Percentiles rank a stretch among this genome's conserved stretches.
These are phyloP conservation scores for Sternarchorhynchus goeldii DNA, from an alignment of 2,797 vertebrate genomes.

Conservation along the genomic window DNA sequence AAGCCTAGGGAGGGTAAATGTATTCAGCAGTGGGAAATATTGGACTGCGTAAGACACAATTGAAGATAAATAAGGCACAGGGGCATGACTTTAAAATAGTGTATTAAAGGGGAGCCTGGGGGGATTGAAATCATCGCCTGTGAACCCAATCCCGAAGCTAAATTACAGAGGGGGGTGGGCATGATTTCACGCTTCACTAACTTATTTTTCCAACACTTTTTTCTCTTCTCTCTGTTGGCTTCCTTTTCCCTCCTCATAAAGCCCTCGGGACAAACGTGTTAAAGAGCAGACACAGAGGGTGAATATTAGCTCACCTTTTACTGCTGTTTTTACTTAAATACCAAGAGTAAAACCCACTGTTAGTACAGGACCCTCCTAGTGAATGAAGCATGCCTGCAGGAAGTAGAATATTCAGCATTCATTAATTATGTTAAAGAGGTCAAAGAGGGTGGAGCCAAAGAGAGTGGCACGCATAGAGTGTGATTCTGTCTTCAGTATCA, in stretches of 20 bases:
- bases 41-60: constrained; percentile 61
- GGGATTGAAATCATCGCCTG: constrained; percentile 73
- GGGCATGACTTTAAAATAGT: constrained; percentile 67
- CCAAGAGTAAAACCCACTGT: constrained; percentile 27
- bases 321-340: constrained; percentile 37
- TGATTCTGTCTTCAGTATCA: constrained; percentile 22
- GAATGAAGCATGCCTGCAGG: constrained; percentile 37
- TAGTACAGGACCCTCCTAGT: constrained; percentile 2
- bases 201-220: constrained; percentile 66
- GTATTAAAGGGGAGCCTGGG: constrained; percentile 67
- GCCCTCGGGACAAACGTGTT: constrained; percentile 44
- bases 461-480: neutral
- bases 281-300: constrained; percentile 48
- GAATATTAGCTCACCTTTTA: constrained; percentile 47
- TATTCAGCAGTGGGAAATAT: constrained; percentile 62
- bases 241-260: constrained; percentile 40
- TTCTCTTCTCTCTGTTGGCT: constrained; percentile 56
- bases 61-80: constrained; percentile 65
- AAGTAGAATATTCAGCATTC: constrained; percentile 16
- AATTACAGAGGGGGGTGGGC: constrained; percentile 79
- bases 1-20: constrained; percentile 54
- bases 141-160: constrained; percentile 76
- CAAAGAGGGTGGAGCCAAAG: constrained; percentile 11
- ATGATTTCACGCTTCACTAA: constrained; percentile 81
- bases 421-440: constrained; percentile 31